These are phyloP conservation scores for roundworm (Caenorhabditis elegans) DNA, from an alignment of 1,140 invertebrate genomes.

Conservation along the genomic window DNA sequence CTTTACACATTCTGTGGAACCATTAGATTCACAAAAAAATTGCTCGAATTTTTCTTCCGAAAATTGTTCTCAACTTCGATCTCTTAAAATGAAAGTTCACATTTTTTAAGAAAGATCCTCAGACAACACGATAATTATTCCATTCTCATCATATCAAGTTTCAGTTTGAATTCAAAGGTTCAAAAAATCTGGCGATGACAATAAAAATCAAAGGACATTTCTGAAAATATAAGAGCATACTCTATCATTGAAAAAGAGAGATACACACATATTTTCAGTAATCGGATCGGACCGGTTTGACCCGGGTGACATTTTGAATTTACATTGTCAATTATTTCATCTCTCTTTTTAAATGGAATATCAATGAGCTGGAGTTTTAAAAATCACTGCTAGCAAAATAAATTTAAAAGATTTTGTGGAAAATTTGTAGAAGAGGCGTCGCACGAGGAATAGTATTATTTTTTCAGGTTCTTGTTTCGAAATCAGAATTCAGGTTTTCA, in stretches of 20 bases:
- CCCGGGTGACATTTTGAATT: neutral
- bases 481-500: neutral
- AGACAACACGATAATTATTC: neutral
- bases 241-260: neutral
- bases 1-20: too few relatives aligned
- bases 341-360: neutral
- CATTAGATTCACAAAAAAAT: too few relatives aligned
- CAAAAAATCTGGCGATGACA: neutral
- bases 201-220: neutral
- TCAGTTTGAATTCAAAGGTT: neutral
- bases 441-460: neutral
- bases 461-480: neutral
- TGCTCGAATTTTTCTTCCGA: too few relatives aligned
- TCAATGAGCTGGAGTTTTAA: neutral
- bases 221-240: neutral
- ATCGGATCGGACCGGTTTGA: conserved; percentile 28
- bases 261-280: conserved; percentile 20
- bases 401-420: neutral
- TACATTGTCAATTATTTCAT: neutral
- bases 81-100: neutral
- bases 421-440: too few relatives aligned
- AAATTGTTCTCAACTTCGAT: too few relatives aligned
- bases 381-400: neutral
- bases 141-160: too few relatives aligned
- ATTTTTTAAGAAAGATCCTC: neutral